A percentile compares a stretch with the other conserved stretches of the same genome.
Evolutionary conservation across 2,113 vertebrate genomes (phyloP).

Genomic region (Rhinichthys klamathensis): DNA sequence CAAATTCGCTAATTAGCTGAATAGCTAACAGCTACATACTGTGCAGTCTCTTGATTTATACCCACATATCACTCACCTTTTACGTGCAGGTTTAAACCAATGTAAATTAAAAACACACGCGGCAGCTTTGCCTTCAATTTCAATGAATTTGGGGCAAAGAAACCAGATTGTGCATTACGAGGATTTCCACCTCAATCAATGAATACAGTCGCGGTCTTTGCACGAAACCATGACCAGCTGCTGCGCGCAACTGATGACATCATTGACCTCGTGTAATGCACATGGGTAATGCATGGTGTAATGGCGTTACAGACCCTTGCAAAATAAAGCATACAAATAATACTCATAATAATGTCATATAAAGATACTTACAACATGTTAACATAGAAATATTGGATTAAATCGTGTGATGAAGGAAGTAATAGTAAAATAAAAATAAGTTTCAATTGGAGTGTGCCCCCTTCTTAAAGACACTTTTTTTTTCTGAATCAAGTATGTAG

Average conservation of each 20-base stretch:
- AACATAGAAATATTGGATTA: not conserved
- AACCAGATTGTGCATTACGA: constrained; percentile 65
- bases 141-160: not conserved
- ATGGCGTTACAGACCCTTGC: not conserved
- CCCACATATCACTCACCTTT: constrained; percentile 66
- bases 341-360: not conserved
- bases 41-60: not conserved
- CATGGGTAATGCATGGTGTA: too few relatives aligned
- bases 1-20: constrained; percentile 62
- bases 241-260: constrained; percentile 55
- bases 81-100: constrained; percentile 59
- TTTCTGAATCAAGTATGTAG: not conserved
- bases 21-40: constrained; percentile 34
- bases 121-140: constrained; percentile 17
- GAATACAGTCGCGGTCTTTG: constrained; percentile 64
- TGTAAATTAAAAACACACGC: constrained; percentile 40
- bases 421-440: not conserved
- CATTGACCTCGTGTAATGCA: not conserved
- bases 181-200: constrained; percentile 73
- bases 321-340: not conserved
- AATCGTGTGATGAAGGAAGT: not conserved
- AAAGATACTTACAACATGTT: not conserved
- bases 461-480: too few relatives aligned
- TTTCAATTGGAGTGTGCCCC: not conserved
- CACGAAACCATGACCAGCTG: constrained; percentile 52